Percentiles rank a stretch among this genome's conserved stretches.
These are phyloP conservation scores for Sphaerophoria rueppellii DNA, from an alignment of 2,888 invertebrate genomes.

Conservation along the genomic window DNA sequence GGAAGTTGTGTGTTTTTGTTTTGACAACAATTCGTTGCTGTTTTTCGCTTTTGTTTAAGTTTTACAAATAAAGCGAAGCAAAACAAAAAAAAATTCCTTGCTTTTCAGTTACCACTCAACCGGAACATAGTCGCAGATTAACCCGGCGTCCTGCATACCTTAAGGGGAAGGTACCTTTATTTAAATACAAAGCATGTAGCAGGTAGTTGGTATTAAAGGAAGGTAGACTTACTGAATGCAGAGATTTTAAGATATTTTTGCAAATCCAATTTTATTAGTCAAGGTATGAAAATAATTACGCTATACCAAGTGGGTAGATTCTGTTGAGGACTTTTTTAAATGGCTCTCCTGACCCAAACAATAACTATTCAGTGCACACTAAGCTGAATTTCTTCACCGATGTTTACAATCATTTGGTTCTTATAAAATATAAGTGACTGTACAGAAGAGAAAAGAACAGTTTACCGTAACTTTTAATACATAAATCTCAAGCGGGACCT, in stretches of 20 bases:
- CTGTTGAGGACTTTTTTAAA: conserved; percentile 34
- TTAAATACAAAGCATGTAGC: background rate
- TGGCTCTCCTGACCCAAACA: conserved; percentile 23
- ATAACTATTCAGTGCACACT: background rate
- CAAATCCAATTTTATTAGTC: conserved; percentile 63
- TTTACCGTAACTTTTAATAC: background rate
- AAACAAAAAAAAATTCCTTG: conserved; percentile 53
- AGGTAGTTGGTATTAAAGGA: background rate
- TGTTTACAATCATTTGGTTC: background rate
- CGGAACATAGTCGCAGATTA: conserved; percentile 69
- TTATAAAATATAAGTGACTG: background rate
- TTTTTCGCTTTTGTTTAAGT: conserved; percentile 38
- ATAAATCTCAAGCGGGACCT: background rate
- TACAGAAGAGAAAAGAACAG: background rate
- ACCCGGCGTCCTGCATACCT: conserved; percentile 59
- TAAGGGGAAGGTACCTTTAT: conserved; percentile 1
- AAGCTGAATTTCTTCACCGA: conserved; percentile 1
- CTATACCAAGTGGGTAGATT: conserved; percentile 38
- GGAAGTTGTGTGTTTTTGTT: conserved; percentile 55
- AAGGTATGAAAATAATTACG: conserved; percentile 67
- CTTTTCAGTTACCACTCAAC: conserved; percentile 62
- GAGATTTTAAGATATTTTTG: conserved; percentile 60
- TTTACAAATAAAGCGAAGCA: conserved; percentile 57
- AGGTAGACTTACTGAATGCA: conserved; percentile 9
- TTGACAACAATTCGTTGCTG: conserved; percentile 51